These are phyloP conservation scores for Liasis olivaceus DNA, from an alignment of 2,797 vertebrate genomes.

Conservation along the genomic window DNA sequence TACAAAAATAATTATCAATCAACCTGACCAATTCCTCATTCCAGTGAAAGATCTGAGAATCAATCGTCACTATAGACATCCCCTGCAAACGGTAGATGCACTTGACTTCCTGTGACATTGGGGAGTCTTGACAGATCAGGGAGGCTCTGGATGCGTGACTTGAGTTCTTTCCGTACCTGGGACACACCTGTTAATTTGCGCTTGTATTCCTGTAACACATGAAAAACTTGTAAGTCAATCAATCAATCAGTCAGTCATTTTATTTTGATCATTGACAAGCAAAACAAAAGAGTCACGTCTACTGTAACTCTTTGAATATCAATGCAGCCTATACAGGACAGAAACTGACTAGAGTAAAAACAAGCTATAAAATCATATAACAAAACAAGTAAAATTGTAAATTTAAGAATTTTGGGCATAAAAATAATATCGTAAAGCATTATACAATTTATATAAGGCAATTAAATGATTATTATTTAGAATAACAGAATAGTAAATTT, in stretches of 20 bases:
- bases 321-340: neutral
- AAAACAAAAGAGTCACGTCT: neutral
- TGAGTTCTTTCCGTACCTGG: conserved; percentile 95
- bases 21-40: conserved; percentile 75
- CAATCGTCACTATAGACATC: conserved; percentile 88
- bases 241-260: neutral
- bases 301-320: neutral
- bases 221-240: conserved; percentile 48
- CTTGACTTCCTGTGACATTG: conserved; percentile 83
- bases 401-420: neutral
- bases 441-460: neutral
- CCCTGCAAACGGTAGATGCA: conserved; percentile 84
- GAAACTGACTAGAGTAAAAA: neutral
- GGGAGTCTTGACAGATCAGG: conserved; percentile 88
- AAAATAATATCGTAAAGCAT: neutral
- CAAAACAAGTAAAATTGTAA: neutral
- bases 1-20: conserved; percentile 88
- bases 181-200: conserved; percentile 93
- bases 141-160: conserved; percentile 89
- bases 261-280: neutral
- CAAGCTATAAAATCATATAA: neutral
- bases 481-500: neutral
- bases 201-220: conserved; percentile 92
- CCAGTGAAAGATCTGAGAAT: conserved; percentile 63
- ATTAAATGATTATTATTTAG: neutral